Base-by-base conservation (phyloP, 2,113 vertebrate species). In the Heterocephalus glaber region DNA sequence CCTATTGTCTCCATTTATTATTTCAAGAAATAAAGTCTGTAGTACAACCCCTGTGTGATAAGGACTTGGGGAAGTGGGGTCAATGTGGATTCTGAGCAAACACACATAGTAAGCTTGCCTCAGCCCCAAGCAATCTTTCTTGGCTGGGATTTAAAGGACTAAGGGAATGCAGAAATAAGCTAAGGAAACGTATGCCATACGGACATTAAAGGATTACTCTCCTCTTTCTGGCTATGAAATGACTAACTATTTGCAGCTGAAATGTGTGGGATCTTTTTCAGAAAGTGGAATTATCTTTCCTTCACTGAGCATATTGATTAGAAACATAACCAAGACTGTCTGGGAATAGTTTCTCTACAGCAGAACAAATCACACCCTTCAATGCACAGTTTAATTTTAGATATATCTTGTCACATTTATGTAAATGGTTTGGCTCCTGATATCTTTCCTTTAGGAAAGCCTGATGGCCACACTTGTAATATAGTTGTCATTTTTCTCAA, bases 221-320 rank as follows among this genome's bases (percentile, higher is more conserved):
- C 93, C 80, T 92, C 94, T 97, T 98, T 97, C 82, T 95, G 91
- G 94, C 95, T 93, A 96, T 80, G 97, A 94, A 86, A 94, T 95
- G 92, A 96, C 95, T 95, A 98, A 92, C 96, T 70, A 92, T 96
- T 96, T 95, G 92, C 86, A 94, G 96, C 49, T 95, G 96, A 95
- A 98, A 97, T 65, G 97, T 95, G 91, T 63, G 49, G 94, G 74
- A 87, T 95, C 91, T 85, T 95, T 96, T 95, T 95, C 89, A 97
- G 97, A 98, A 92, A 93, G 89, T 38, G 54, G 79, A 94, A 68
- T 96, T 96, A 82, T 95, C 90, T 89, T 91, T 95, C 74, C 13
- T 44, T 94, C 72, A 14, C 89, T 61, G 35, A 94, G 93, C 92
- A 96, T 96, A 95, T 89, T 97, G 96, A 96, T 95, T 94, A 90